phyloP scores from a whole-genome alignment of 2,113 vertebrate species.

The Chelonoidis abingdonii region DNA sequence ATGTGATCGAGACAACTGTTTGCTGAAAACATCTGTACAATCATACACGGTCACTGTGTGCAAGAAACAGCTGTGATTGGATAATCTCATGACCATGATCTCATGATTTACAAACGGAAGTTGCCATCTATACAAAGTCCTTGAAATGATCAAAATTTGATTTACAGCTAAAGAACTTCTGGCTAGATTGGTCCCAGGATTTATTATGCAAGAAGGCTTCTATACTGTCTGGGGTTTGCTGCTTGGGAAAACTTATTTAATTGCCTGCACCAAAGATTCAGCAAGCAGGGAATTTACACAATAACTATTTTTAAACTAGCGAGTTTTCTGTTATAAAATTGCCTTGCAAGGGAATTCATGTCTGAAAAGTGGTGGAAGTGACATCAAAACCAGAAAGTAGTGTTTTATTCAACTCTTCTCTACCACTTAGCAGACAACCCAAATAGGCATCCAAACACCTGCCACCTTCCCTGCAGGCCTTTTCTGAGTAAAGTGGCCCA shows the following conservation, averaged over 20 bases:
- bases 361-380: not conserved
- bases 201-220: not conserved
- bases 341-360: not conserved
- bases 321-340: not conserved
- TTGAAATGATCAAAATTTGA: slow-evolving; percentile 32
- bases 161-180: not conserved
- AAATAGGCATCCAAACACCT: not conserved
- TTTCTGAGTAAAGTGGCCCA: not conserved
- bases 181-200: not conserved
- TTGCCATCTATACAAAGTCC: not conserved
- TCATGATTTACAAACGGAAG: not conserved
- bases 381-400: not conserved
- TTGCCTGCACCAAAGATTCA: fast-evolving
- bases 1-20: slow-evolving; percentile 41
- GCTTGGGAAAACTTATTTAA: not conserved
- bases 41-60: not conserved
- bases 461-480: not conserved
- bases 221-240: not conserved
- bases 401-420: not conserved
- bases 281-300: not conserved
- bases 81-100: not conserved
- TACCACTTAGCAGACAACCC: not conserved
- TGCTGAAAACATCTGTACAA: slow-evolving; percentile 62
- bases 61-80: slow-evolving; percentile 41
- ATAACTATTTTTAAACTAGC: not conserved